These are phyloP conservation scores for Verasper variegatus DNA, from an alignment of 2,113 vertebrate species.

Conservation along the genomic window DNA sequence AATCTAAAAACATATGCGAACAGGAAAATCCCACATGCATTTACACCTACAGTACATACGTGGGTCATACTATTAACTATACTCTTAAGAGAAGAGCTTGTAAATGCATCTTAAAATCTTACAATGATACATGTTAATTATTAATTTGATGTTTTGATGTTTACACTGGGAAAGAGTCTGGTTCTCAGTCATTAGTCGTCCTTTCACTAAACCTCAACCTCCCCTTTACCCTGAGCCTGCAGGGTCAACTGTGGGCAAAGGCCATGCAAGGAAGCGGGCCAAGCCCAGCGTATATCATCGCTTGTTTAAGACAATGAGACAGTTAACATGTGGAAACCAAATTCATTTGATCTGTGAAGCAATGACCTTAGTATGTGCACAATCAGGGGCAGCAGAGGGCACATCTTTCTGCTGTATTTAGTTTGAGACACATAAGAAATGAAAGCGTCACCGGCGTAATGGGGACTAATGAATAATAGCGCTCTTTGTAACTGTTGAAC, in stretches of 20 bases:
- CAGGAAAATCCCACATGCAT: not conserved
- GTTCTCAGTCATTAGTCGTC: not conserved
- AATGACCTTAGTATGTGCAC: conserved; percentile 33
- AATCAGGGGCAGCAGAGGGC: not conserved
- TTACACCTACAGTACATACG: not conserved
- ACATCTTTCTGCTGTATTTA: conserved; percentile 27
- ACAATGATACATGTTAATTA: not conserved
- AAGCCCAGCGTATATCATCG: conserved; percentile 10
- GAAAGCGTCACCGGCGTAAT: not conserved
- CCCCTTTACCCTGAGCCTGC: conserved; percentile 17
- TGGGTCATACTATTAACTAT: not conserved
- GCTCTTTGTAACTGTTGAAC: conserved; percentile 11
- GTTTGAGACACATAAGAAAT: not conserved
- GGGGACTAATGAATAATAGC: conserved; percentile 4
- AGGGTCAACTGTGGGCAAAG: conserved; percentile 29
- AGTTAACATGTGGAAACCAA: conserved; percentile 40
- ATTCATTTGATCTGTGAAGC: conserved; percentile 40
- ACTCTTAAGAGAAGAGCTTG: not conserved
- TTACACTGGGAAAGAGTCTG: not conserved
- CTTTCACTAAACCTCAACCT: conserved; percentile 16
- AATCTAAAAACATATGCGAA: conserved; percentile 10
- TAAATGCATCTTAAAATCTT: not conserved
- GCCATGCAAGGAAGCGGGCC: not conserved
- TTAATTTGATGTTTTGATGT: not conserved
- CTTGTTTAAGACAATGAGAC: conserved; percentile 12